These are phyloP conservation scores for Coenonympha glycerion DNA, from an alignment of 2,888 invertebrate genomes.

Conservation along the genomic window DNA sequence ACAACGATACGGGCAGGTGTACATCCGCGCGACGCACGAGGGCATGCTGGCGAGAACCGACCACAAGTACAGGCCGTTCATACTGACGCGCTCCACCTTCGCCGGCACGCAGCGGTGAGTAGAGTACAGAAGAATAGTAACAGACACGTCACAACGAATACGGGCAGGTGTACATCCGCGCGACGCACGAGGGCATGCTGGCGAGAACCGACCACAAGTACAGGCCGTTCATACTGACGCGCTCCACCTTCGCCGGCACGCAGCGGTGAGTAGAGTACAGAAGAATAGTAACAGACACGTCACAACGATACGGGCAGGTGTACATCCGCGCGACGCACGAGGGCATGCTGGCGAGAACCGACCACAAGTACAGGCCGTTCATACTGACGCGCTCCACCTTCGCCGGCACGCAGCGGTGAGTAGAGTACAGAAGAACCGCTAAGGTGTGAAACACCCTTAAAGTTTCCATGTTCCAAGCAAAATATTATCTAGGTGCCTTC, in stretches of 20 bases:
- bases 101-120: conserved; percentile 89
- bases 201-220: conserved; percentile 79
- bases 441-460: no score
- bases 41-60: conserved; percentile 77
- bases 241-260: conserved; percentile 94
- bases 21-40: conserved; percentile 78
- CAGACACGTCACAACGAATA: conserved; percentile 97
- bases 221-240: conserved; percentile 93
- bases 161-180: conserved; percentile 82
- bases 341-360: conserved; percentile 76
- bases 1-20: conserved; percentile 93
- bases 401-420: conserved; percentile 90
- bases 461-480: no score
- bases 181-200: conserved; percentile 78
- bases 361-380: conserved; percentile 88
- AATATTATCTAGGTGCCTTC: no score
- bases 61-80: conserved; percentile 89
- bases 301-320: conserved; percentile 92
- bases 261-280: conserved; percentile 84
- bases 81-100: conserved; percentile 92
- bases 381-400: conserved; percentile 93
- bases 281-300: no score
- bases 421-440: no score
- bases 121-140: no score
- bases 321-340: conserved; percentile 79